Evolutionary conservation across 92 coral and sea anemone species (phyloP).

Genomic region (Porites rus): DNA sequence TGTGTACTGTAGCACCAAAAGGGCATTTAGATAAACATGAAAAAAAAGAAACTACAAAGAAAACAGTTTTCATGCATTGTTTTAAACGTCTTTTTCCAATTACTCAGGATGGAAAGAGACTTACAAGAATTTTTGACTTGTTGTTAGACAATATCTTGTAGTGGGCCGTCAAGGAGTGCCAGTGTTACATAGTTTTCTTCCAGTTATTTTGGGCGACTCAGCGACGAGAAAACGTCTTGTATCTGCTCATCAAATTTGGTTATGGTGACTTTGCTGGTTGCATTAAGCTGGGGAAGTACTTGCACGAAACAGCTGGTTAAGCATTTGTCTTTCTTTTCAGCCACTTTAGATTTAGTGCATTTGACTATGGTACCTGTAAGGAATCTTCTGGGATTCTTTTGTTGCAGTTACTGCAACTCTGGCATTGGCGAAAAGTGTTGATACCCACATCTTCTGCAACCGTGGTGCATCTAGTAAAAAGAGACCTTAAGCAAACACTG

Average conservation of each 20-base stretch:
- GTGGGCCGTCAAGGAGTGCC: constrained; percentile 32
- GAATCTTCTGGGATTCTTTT: constrained; percentile 60
- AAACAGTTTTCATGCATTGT: no score
- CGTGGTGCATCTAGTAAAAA: constrained; percentile 26
- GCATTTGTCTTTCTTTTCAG: constrained; percentile 51
- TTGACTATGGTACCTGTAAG: constrained; percentile 35
- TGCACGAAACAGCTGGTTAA: constrained; percentile 44
- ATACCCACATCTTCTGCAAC: constrained; percentile 35
- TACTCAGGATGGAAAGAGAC: no score
- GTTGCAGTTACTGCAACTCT: constrained; percentile 41
- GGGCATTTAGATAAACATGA: no score
- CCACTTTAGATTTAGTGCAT: constrained; percentile 36
- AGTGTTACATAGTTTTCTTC: constrained; percentile 47
- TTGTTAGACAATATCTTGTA: no score
- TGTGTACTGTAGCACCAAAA: no score
- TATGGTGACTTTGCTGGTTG: constrained; percentile 28
- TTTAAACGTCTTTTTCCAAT: no score
- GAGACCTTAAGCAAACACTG: no score
- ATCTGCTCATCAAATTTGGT: constrained; percentile 46
- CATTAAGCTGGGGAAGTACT: neutral
- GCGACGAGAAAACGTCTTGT: neutral
- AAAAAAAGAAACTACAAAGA: no score
- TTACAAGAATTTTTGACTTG: no score
- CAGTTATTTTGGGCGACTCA: constrained; percentile 29
- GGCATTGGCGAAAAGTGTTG: constrained; percentile 40